Evolutionary conservation across 2,888 invertebrate genomes (phyloP).

Genomic region (Apotomis betuletana): DNA sequence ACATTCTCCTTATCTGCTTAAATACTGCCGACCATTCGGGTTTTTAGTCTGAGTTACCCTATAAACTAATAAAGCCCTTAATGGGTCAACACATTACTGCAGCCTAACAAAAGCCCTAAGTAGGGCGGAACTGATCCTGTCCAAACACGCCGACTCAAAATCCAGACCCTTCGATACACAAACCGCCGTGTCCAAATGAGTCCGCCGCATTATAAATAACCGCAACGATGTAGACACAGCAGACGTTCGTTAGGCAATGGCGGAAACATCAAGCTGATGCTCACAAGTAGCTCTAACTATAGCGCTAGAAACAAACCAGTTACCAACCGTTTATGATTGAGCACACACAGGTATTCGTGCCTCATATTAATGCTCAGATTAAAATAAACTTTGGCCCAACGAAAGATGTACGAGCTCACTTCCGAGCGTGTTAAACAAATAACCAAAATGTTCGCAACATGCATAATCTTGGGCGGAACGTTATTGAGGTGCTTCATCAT

Average conservation of each 20-base stretch:
- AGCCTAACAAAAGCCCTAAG: constrained; percentile 15
- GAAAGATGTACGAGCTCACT: constrained; percentile 72
- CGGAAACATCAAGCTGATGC: constrained; percentile 63
- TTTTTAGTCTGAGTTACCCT: background rate
- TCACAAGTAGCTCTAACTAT: constrained; percentile 31
- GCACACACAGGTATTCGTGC: constrained; percentile 76
- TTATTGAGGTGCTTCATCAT: constrained; percentile 80
- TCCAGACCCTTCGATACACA: constrained; percentile 36
- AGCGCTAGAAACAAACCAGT: constrained; percentile 78
- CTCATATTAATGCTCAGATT: constrained; percentile 75
- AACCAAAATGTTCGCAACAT: constrained; percentile 74
- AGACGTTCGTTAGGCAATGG: constrained; percentile 60
- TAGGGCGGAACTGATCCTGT: constrained; percentile 21
- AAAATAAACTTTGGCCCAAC: constrained; percentile 72
- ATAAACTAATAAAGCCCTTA: background rate
- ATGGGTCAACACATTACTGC: constrained; percentile 13
- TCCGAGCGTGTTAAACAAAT: constrained; percentile 72
- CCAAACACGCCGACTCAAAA: constrained; percentile 18
- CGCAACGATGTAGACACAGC: constrained; percentile 47
- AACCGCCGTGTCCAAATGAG: constrained; percentile 29
- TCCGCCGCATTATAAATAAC: constrained; percentile 36
- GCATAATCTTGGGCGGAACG: constrained; percentile 63
- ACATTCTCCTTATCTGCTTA: background rate
- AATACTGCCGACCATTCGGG: background rate
- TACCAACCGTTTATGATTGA: constrained; percentile 79